A percentile compares a stretch with the other conserved stretches of the same genome.
These are phyloP conservation scores for Hoplias malabaricus DNA, from an alignment of 2,113 vertebrate species.

Conservation along the genomic window DNA sequence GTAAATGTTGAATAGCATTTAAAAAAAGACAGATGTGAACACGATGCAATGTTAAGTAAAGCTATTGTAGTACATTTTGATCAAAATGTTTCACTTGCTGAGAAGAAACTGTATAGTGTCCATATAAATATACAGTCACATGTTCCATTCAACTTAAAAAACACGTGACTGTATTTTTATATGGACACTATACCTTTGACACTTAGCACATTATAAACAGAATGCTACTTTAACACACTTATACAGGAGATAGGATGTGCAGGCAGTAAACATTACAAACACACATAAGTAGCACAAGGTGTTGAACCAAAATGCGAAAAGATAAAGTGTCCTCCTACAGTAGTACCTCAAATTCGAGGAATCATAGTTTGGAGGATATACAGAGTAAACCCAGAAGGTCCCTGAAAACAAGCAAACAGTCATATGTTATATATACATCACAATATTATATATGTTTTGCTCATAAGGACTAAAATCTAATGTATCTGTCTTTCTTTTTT, in stretches of 20 bases:
- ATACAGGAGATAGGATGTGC: neutral
- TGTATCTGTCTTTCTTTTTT: neutral
- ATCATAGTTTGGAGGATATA: constrained; percentile 40
- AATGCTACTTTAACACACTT: constrained; percentile 3
- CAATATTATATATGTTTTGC: too few species aligned
- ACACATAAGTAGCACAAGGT: constrained; percentile 31
- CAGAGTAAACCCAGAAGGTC: constrained; percentile 44
- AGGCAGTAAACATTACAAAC: constrained; percentile 3
- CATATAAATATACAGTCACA: too few species aligned
- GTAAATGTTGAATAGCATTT: too few species aligned
- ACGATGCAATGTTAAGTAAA: too few species aligned
- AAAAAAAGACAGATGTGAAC: too few species aligned
- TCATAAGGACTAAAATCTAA: too few species aligned
- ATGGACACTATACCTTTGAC: neutral
- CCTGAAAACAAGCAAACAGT: constrained; percentile 27
- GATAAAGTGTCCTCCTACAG: constrained; percentile 41
- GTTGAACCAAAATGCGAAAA: constrained; percentile 48
- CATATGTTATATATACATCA: too few species aligned
- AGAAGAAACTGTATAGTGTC: too few species aligned
- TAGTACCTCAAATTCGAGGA: constrained; percentile 1
- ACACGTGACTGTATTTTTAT: too few species aligned
- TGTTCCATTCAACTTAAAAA: too few species aligned
- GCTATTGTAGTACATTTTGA: too few species aligned
- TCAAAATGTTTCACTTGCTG: too few species aligned
- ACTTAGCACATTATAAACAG: neutral